Base-by-base conservation (phyloP, 2,113 vertebrate species). In the Oreotragus oreotragus region DNA sequence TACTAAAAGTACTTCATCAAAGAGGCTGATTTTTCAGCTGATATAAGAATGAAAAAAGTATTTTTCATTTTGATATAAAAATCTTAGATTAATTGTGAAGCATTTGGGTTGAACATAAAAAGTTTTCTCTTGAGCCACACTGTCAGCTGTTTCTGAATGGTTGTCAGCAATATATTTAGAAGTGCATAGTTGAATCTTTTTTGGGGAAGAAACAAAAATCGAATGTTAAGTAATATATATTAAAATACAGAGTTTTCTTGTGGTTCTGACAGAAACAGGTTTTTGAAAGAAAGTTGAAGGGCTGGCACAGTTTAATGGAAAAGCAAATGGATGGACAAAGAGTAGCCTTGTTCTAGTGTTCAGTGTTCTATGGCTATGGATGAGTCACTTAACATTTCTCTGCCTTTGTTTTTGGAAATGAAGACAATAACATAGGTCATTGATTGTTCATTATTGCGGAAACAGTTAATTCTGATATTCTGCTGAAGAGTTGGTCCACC, bases 391-490 rank as follows among this genome's bases (percentile, higher is more conserved):
- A 81, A 86, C 55, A 76, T 93, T 76, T 64, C 23, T 77, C 64
- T 81, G 87, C 28, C 43, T 85, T 58, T 85, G 90, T 80, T 91
- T 97, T 89, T 97, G 84, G 53, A 94, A 90, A 79, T 90, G 73
- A 88, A 51, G 16, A 86, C 47, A 92, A 23, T 86, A 85, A 53
- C 49, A 21, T 13, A 60, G 60, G 53, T 86, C 57, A 45, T 25
- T 66, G 43, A 79, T 70, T 76, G 19, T 77, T 95, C 39, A 33
- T 55, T 73, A 28, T 23, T 79, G 21, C 27, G 49, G 64, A 89
- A 94, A 64, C 77, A 81, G 64, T 55, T 30, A 66, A 70, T 86
- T 93, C 25, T 62, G 11, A 49, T 77, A n/a, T 25, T 94, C 30
- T 94, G 66, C 45, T 39, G 15, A 88, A 64, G 77, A 85, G 17